Evolutionary conservation across 2,888 invertebrate species (phyloP).

Genomic region (Spatulosminthurus flaviceps): DNA sequence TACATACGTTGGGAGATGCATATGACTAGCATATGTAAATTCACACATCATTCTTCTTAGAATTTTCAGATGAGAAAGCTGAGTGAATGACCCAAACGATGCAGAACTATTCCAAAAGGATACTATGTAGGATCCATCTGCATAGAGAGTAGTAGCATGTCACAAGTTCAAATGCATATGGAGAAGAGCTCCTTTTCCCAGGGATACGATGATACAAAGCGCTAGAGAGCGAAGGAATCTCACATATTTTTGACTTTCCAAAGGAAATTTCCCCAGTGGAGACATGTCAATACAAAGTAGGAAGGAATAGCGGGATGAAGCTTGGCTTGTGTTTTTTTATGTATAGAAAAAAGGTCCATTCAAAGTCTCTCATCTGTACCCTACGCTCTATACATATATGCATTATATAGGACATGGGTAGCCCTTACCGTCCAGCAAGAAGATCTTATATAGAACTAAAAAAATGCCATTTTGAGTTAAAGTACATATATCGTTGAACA

Average conservation of each 20-base stretch:
- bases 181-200: background rate
- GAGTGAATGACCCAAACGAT: background rate
- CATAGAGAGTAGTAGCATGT: background rate
- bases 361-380: background rate
- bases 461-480: conserved; percentile 1
- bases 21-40: too few relatives aligned
- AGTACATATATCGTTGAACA: too few relatives aligned
- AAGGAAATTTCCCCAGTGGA: conserved; percentile 40
- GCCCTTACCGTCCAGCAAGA: too few relatives aligned
- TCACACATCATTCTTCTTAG: background rate
- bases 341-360: conserved; percentile 13
- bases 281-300: conserved; percentile 33
- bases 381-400: too few relatives aligned
- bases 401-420: too few relatives aligned
- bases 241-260: conserved; percentile 31
- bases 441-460: too few relatives aligned
- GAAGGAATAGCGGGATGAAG: background rate
- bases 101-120: background rate
- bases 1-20: too few relatives aligned
- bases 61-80: conserved; percentile 11
- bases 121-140: background rate
- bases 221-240: background rate
- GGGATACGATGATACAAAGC: background rate
- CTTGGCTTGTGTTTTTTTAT: too few relatives aligned
- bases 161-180: conserved; percentile 12